Base-by-base conservation (phyloP, 2,113 vertebrate species). In the Pontoporia blainvillei region DNA sequence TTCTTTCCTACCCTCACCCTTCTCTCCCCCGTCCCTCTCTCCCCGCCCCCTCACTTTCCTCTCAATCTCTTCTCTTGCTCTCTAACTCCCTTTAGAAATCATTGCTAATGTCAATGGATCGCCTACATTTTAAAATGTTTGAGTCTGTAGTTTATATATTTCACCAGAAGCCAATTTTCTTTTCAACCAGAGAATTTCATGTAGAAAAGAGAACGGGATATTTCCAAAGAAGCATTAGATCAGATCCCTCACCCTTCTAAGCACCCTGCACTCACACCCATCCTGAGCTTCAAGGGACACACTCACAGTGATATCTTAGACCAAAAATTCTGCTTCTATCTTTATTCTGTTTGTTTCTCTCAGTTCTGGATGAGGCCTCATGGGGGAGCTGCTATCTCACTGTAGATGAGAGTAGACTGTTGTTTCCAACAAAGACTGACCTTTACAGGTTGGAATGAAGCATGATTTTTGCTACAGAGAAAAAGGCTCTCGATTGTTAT, bases 311-410 rank as follows among this genome's bases (percentile, higher is more conserved):
- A 59, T 59, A 62, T 29, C 25, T 86, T 86, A 69, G 25, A 46
- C 21, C 36, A 69, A 13, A 31, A 44, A n/a, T 73, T 31, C 5
- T 41, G 8, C 13, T 62, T 44, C 0, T 29, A 5, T 64, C 0
- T 89, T 94, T 88, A 49, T 61, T 96, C 59, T 75, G 69, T 75
- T 46, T 93, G 95, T 27, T 27, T 41, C 41, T 72, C 1, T 93
- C 93, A 96, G 62, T 98, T 98, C 97, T 90, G 49, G 67, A 89
- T 5, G 29, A 90, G 6, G 31, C 98, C 99, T 98, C 98, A 67
- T 92, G 99, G 97, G 98, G 98, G 99, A 97, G 98, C 99, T 98
- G 98, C 98, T 98, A 54, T 98, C 93, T 97, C 96, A 95, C 98
- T 96, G 96, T 83, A 97, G 97, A 98, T 98, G 94, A 73, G 66